Conservation (phyloP, 37 sponge, comb jelly and placozoan genomes). For the Chondrilla cf. caribensis region DNA sequence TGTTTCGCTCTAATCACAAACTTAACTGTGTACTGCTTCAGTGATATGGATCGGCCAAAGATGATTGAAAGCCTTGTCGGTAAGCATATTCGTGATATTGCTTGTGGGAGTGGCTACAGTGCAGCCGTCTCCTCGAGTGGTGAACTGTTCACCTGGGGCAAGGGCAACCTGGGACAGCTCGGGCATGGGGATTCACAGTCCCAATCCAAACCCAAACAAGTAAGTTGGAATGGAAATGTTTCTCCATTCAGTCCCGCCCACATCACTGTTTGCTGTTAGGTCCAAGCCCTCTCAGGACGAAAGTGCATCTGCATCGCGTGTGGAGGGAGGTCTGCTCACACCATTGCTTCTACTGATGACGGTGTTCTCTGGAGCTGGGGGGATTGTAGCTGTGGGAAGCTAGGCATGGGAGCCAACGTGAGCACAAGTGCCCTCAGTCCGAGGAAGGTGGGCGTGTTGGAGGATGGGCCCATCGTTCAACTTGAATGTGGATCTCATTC, state of each 20-base stretch:
- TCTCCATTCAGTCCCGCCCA: background rate
- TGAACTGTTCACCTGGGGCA: slow-evolving; percentile 95
- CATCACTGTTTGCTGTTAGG: slow-evolving; percentile 39
- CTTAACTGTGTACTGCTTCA: too few relatives aligned
- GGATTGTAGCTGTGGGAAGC: slow-evolving; percentile 83
- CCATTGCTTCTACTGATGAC: slow-evolving; percentile 83
- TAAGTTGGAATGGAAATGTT: too few relatives aligned
- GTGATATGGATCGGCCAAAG: slow-evolving; percentile 64
- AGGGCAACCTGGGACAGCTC: slow-evolving; percentile 80
- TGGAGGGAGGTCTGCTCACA: slow-evolving; percentile 86
- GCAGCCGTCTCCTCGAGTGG: slow-evolving; percentile 86
- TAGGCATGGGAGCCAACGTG: slow-evolving; percentile 50
- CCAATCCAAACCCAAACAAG: slow-evolving; percentile 87
- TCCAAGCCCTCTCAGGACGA: slow-evolving; percentile 60
- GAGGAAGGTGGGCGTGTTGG: slow-evolving; percentile 9
- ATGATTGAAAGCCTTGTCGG: slow-evolving; percentile 86
- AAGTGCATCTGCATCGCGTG: slow-evolving; percentile 76
- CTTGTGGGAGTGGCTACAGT: slow-evolving; percentile 90
- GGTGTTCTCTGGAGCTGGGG: slow-evolving; percentile 88
- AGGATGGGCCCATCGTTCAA: slow-evolving; percentile 57
- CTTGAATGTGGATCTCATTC: slow-evolving; percentile 88
- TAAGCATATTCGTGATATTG: slow-evolving; percentile 82
- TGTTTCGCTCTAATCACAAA: too few relatives aligned
- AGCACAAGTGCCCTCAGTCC: slow-evolving; percentile 29
- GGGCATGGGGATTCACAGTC: slow-evolving; percentile 81